Evolutionary conservation across 1,140 invertebrate genomes (phyloP).

Genomic region (Magallana angulata): DNA sequence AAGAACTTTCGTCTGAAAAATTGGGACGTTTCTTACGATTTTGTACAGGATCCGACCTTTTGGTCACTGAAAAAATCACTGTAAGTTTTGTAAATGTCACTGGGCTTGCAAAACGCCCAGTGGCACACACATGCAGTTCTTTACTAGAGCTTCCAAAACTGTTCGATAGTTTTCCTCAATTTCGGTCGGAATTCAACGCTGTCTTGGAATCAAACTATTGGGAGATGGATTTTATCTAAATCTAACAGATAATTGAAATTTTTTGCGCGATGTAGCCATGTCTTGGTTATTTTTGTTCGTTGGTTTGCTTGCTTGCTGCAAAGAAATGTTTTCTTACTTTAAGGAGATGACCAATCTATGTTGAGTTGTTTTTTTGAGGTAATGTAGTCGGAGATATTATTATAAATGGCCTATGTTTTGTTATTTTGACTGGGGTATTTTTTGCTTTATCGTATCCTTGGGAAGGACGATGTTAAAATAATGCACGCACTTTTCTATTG

Average conservation of each 20-base stretch:
- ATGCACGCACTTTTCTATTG: too few species aligned
- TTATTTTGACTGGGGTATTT: too few species aligned
- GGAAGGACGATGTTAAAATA: too few species aligned
- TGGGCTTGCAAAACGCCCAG: conserved; percentile 18
- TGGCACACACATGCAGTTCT: conserved; percentile 33
- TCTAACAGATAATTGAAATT: too few species aligned
- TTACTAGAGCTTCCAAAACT: conserved; percentile 16
- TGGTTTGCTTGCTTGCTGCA: too few species aligned
- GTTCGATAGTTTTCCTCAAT: background rate
- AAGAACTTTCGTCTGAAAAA: conserved; percentile 20
- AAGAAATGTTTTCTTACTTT: too few species aligned
- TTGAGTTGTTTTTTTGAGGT: too few species aligned
- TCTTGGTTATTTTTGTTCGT: background rate
- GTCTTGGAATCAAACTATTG: conserved; percentile 20
- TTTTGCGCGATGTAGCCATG: too few species aligned
- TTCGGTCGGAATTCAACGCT: conserved; percentile 13
- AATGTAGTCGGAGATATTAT: too few species aligned
- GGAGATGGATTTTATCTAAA: conserved; percentile 36
- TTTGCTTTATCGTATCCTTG: too few species aligned
- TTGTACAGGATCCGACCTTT: conserved; percentile 49
- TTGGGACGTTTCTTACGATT: conserved; percentile 38
- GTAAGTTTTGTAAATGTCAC: conserved; percentile 10
- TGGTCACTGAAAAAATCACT: conserved; percentile 6
- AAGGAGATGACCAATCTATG: too few species aligned
- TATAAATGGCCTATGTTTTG: too few species aligned